Percentiles rank a stretch among this genome's conserved stretches.
Evolutionary conservation across 2,113 vertebrate species (phyloP).

Genomic region (Bombycilla garrulus): DNA sequence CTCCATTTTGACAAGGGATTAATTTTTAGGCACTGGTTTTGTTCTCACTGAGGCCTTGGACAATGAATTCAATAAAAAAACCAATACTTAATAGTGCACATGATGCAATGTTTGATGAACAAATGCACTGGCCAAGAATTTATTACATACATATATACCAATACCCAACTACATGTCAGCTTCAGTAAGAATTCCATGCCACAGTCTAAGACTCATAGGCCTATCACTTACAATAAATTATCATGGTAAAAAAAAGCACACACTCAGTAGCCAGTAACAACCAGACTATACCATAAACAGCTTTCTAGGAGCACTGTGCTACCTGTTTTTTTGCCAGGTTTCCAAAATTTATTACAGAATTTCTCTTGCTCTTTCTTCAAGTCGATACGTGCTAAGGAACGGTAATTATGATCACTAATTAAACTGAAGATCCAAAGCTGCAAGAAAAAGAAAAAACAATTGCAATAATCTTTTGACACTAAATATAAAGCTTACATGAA

Average conservation of each 20-base stretch:
- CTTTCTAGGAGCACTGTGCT: neutral
- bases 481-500: neutral
- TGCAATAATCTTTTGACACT: neutral
- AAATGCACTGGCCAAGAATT: neutral
- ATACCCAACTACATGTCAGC: neutral
- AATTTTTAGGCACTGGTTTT: neutral
- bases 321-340: constrained; percentile 48
- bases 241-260: neutral
- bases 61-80: neutral
- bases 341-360: constrained; percentile 35
- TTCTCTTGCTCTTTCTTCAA: constrained; percentile 76
- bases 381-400: constrained; percentile 74
- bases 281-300: neutral
- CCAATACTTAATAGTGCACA: neutral
- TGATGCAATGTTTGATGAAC: neutral
- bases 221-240: neutral
- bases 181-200: neutral
- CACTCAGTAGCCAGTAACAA: neutral
- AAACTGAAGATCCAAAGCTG: constrained; percentile 88
- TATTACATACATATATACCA: neutral
- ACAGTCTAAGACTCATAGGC: neutral
- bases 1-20: neutral
- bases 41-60: neutral
- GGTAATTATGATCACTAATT: constrained; percentile 70
- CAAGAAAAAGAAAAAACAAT: constrained; percentile 8